A percentile compares a stretch with the other conserved stretches of the same genome.
Evolutionary conservation across 1,140 invertebrate genomes (phyloP).

Genomic region (Ephestia elutella): DNA sequence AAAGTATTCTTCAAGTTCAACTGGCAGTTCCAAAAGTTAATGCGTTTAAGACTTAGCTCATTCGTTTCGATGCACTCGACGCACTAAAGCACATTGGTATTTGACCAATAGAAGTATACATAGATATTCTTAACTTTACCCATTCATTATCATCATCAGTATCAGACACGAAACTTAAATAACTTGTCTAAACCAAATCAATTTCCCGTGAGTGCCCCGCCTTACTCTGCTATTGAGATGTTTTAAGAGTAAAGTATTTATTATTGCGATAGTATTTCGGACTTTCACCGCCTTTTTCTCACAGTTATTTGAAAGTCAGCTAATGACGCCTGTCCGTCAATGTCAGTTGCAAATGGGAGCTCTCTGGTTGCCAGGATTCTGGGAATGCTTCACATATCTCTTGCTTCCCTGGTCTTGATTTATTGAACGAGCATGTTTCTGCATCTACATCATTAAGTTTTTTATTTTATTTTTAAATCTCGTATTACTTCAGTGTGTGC

Average conservation of each 20-base stretch:
- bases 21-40: too few species aligned
- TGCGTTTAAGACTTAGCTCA: too few species aligned
- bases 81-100: too few species aligned
- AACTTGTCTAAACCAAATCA: background rate
- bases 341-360: background rate
- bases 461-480: too few species aligned
- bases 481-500: too few species aligned
- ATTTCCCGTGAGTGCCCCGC: background rate
- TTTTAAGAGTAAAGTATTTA: background rate
- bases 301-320: background rate
- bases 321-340: slow-evolving; percentile 1
- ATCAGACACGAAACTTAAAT: background rate
- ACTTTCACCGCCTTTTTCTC: background rate
- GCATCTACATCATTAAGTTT: too few species aligned
- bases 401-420: background rate
- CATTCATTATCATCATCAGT: background rate
- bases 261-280: background rate
- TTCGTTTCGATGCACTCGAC: too few species aligned
- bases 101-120: too few species aligned
- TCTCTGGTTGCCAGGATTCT: background rate
- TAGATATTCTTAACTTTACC: too few species aligned
- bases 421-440: too few species aligned
- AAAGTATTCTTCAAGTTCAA: too few species aligned
- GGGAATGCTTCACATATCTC: background rate
- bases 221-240: background rate